Base-by-base conservation (phyloP, 2,888 invertebrate genomes). In the Eupithecia tripunctaria region DNA sequence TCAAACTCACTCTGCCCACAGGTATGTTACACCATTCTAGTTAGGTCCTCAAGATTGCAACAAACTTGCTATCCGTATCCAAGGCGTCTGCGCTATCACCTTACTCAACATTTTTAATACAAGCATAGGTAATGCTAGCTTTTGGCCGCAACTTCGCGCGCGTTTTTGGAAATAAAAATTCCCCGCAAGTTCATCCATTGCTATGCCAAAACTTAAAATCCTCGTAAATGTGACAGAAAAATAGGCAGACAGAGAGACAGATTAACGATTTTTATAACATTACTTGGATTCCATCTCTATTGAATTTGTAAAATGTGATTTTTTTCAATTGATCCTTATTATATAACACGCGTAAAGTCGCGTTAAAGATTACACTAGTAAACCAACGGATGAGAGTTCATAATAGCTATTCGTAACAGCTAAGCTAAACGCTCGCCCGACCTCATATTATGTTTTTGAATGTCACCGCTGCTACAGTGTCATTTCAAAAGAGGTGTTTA, bases 371-470 rank as follows among this genome's bases (percentile, higher is more conserved):
- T 21, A 8, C 51, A 12, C 51, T 21, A 51, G 10, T 47, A n/a
- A 51, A 51, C 21, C 21, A 76, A 78, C 66, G 77, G 68, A 63
- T 67, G 69, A 69, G 70, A 59, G 62, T 70, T 77, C 68, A 77
- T 78, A 79, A 74, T 79, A 75, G 76, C 74, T 79, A 77, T 76
- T 77, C 77, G 71, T 75, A 25, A 72, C 76, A 77, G 67, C 75
- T 75, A 74, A 79, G 76, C 76, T 78, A 78, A 79, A 78, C 76
- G 73, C 76, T 77, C 79, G 76, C 72, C 67, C 73, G 77, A 78
- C 79, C 78, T 67, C 77, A 72, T 71, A 74, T 74, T 77, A 79
- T 82, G 82, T 80, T 82, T 81, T 78, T 82, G 76, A 83, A 82
- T 81, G 51, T 29, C 60, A 76, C 51, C 66, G 71, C 67, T 71